phyloP scores from a whole-genome alignment of 35 echinoderm and acorn worm genomes.

The Lytechinus variegatus region DNA sequence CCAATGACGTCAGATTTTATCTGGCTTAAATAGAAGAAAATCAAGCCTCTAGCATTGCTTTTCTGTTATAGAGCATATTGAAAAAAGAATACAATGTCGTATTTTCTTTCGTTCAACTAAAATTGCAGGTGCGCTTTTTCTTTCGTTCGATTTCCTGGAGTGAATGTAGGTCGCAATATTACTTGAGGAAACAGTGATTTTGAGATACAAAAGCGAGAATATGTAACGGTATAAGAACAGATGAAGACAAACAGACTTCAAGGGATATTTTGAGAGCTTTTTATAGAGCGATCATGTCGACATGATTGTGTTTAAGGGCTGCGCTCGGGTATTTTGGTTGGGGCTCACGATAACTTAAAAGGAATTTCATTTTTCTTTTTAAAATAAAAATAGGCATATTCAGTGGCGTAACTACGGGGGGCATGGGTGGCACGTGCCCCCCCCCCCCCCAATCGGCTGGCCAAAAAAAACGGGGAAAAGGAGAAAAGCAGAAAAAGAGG shows the following conservation, averaged over 20 bases:
- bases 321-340: too few relatives aligned
- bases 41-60: neutral
- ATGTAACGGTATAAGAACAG: neutral
- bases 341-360: too few relatives aligned
- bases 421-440: too few relatives aligned
- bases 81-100: neutral
- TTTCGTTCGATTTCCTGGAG: neutral
- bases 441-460: too few relatives aligned
- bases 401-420: too few relatives aligned
- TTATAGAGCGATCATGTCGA: neutral
- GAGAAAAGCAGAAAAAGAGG: too few relatives aligned
- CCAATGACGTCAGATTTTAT: neutral
- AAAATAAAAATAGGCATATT: too few relatives aligned
- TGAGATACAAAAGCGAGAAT: neutral
- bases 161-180: neutral
- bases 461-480: too few relatives aligned
- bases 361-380: too few relatives aligned
- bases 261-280: neutral
- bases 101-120: neutral
- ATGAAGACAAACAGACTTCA: neutral
- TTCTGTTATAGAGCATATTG: neutral
- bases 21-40: neutral
- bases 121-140: neutral
- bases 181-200: neutral
- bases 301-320: too few relatives aligned